These are phyloP conservation scores for Drosophila sulfurigaster DNA, from an alignment of 1,140 invertebrate species.

Conservation along the genomic window DNA sequence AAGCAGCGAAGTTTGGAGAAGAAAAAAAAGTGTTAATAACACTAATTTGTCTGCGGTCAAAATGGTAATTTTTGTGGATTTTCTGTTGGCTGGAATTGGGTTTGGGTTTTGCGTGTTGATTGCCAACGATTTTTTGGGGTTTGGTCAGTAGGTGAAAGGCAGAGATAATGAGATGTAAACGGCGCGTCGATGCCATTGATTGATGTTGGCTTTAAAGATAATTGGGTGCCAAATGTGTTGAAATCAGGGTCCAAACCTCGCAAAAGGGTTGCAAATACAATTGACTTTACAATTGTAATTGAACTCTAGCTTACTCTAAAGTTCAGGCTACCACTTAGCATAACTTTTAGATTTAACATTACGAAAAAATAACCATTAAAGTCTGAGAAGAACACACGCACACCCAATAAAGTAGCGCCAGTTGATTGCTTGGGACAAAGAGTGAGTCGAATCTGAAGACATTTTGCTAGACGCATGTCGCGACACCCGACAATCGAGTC, in stretches of 20 bases:
- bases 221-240: constrained; percentile 54
- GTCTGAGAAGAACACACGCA: constrained; percentile 7
- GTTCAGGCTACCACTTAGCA: constrained; percentile 15
- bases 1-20: background rate
- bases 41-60: constrained; percentile 62
- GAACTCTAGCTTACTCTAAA: background rate
- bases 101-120: constrained; percentile 42
- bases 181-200: constrained; percentile 38
- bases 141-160: constrained; percentile 53
- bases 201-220: constrained; percentile 44
- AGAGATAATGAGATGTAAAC: constrained; percentile 53
- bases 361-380: constrained; percentile 23
- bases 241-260: constrained; percentile 3
- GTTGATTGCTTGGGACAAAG: constrained; percentile 65
- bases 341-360: background rate
- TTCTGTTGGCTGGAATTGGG: constrained; percentile 42
- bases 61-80: constrained; percentile 59
- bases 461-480: constrained; percentile 51
- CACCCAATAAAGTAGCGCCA: constrained; percentile 66
- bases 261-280: constrained; percentile 9
- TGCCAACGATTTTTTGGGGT: constrained; percentile 26
- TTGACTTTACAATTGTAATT: background rate
- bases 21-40: constrained; percentile 56
- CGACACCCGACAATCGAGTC: constrained; percentile 36
- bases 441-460: constrained; percentile 43